Evolutionary conservation across 23 tunicate genomes (phyloP).

Genomic region (Ciona savignyi): DNA sequence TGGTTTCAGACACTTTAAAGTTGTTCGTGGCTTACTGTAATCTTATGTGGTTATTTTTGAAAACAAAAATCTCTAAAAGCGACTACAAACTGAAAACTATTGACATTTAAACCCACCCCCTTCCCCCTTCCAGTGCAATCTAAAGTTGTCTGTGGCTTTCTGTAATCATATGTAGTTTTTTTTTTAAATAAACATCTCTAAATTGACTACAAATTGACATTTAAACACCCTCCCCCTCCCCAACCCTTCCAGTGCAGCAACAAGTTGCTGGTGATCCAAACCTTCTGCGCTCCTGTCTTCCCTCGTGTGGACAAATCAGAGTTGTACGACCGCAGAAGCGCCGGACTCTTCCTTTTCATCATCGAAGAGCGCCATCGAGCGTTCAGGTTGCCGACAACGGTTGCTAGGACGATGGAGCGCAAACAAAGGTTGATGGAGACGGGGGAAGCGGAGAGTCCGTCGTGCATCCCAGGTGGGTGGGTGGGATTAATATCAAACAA

Average conservation of each 20-base stretch:
- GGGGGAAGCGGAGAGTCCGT: slow-evolving; percentile 59
- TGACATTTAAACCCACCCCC: too few relatives aligned
- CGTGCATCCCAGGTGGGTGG: too few relatives aligned
- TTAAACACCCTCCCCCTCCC: background rate
- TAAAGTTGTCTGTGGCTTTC: background rate
- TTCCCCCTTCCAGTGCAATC: background rate
- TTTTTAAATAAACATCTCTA: background rate
- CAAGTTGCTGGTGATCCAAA: slow-evolving; percentile 33
- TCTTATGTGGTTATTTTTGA: too few relatives aligned
- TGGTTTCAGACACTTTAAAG: too few relatives aligned
- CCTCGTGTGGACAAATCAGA: slow-evolving; percentile 7
- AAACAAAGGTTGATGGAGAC: slow-evolving; percentile 39
- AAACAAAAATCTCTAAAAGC: too few relatives aligned
- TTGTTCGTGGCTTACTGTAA: too few relatives aligned
- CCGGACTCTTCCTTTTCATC: slow-evolving; percentile 42
- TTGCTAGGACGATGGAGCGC: slow-evolving; percentile 19
- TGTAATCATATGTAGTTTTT: background rate
- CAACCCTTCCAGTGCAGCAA: slow-evolving; percentile 33
- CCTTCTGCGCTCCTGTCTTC: slow-evolving; percentile 45
- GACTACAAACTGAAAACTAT: too few relatives aligned
- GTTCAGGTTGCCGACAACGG: slow-evolving; percentile 36
- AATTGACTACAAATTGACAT: too few relatives aligned
- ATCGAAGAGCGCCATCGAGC: slow-evolving; percentile 28
- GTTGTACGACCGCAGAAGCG: slow-evolving; percentile 4
- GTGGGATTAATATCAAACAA: too few relatives aligned